These are phyloP conservation scores for Noctua janthina DNA, from an alignment of 2,888 invertebrate genomes.

Conservation along the genomic window DNA sequence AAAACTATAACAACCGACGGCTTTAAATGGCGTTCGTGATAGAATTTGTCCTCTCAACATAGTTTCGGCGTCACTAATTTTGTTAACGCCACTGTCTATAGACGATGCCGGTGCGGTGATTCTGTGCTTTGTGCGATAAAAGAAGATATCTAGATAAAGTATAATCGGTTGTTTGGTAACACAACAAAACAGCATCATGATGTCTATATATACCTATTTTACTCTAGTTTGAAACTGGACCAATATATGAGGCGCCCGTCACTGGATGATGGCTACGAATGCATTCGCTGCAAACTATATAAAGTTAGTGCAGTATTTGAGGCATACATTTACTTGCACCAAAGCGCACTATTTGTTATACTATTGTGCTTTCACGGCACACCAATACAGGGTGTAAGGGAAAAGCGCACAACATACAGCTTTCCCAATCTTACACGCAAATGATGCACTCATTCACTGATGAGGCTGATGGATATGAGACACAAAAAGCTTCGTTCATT, in stretches of 20 bases:
- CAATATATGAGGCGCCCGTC: constrained; percentile 34
- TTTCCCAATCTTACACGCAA: constrained; percentile 28
- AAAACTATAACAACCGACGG: background rate
- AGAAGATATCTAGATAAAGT: background rate
- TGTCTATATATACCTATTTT: constrained; percentile 20
- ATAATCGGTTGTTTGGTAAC: background rate
- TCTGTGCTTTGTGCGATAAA: background rate
- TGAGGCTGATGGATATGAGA: background rate
- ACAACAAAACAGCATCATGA: background rate
- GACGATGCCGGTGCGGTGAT: background rate
- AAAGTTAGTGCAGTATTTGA: constrained; percentile 49
- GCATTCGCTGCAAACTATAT: constrained; percentile 14
- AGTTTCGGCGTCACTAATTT: background rate
- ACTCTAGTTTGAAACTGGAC: constrained; percentile 41
- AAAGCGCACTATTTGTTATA: constrained; percentile 24
- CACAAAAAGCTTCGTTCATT: background rate
- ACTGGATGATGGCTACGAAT: constrained; percentile 36
- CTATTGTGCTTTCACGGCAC: constrained; percentile 30
- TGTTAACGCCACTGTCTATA: background rate
- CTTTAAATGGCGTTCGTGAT: background rate
- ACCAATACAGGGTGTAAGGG: constrained; percentile 19
- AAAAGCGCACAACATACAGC: constrained; percentile 31
- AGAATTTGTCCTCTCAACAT: background rate
- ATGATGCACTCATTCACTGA: constrained; percentile 31
- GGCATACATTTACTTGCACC: constrained; percentile 41